A percentile compares a stretch with the other conserved stretches of the same genome.
Evolutionary conservation across 2,113 vertebrate species (phyloP).

Genomic region (Arvicanthis niloticus): DNA sequence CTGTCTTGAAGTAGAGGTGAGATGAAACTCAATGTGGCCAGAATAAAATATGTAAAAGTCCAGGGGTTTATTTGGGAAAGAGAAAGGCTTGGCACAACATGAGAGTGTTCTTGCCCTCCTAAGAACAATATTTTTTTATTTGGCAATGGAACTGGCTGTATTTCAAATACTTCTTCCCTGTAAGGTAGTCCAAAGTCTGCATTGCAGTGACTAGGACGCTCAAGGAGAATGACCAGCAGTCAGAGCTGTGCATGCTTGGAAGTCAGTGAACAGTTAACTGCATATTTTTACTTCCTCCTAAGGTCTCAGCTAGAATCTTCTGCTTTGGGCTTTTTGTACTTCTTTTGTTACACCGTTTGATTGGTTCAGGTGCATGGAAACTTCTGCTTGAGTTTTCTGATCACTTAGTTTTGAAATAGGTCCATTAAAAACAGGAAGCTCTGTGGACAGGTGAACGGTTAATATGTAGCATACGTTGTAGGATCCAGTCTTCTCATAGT

Average conservation of each 20-base stretch:
- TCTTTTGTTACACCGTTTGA: background rate
- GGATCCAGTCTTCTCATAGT: background rate
- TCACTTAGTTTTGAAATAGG: slow-evolving; percentile 15
- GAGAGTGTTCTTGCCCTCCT: background rate
- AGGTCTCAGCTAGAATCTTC: background rate
- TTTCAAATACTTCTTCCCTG: background rate
- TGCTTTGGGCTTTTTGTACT: background rate
- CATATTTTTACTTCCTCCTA: background rate
- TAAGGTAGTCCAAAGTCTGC: background rate
- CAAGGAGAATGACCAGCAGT: background rate
- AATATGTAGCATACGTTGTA: background rate
- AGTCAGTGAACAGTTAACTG: background rate
- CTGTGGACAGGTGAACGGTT: background rate
- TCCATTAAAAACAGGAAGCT: background rate
- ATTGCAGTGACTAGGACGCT: background rate
- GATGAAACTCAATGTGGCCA: background rate
- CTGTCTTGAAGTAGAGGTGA: background rate
- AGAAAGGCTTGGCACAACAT: background rate
- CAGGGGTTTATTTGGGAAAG: background rate
- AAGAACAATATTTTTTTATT: background rate
- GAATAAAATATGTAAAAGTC: background rate
- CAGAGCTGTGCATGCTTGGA: background rate
- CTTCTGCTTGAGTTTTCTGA: background rate
- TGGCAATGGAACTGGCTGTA: background rate
- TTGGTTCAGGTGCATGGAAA: background rate